phyloP scores from a whole-genome alignment of 2,113 vertebrate species.

The Eudorcas thomsonii region DNA sequence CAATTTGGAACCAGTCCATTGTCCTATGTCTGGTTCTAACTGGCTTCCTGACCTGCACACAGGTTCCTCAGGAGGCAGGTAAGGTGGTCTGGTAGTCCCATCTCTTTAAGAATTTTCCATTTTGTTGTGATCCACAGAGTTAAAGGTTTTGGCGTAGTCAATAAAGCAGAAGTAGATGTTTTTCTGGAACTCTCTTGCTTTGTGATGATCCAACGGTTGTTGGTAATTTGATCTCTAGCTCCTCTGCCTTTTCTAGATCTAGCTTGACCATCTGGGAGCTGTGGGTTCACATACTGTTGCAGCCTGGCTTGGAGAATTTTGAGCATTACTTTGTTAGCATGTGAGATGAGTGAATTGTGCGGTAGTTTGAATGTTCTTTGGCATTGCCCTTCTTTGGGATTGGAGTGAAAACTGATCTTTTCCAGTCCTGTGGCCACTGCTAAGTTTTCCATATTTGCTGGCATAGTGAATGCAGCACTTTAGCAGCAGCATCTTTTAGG shows the following conservation, averaged over 20 bases:
- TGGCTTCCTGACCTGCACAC: neutral
- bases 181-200: neutral
- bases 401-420: neutral
- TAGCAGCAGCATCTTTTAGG: neutral
- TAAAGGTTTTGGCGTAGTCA: neutral
- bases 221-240: neutral
- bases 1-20: neutral
- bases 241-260: neutral
- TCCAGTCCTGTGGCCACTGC: neutral
- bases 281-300: neutral
- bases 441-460: neutral
- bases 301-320: neutral
- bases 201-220: neutral
- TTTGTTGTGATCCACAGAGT: neutral
- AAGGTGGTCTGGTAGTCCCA: neutral
- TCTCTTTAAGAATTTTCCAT: neutral
- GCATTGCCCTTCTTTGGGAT: neutral
- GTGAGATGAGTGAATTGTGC: neutral
- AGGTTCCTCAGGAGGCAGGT: neutral
- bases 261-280: neutral
- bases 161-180: neutral
- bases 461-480: neutral
- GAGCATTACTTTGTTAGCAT: neutral
- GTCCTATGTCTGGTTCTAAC: neutral
- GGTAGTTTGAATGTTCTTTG: neutral